Conservation (phyloP, 2,888 invertebrate species). For the Pseudococcus longispinus region DNA sequence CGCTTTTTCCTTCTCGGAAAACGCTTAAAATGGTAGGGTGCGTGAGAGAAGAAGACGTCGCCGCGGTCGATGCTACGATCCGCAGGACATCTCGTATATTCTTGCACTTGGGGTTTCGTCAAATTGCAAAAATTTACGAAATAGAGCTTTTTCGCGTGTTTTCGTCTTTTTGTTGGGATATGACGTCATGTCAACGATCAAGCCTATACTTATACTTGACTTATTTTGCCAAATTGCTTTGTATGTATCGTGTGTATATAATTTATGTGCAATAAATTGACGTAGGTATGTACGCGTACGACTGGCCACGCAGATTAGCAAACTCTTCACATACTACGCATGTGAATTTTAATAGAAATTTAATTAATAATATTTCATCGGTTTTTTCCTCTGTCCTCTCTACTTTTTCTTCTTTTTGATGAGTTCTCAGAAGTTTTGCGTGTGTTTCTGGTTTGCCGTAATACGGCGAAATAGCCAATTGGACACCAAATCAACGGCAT, state of each 20-base stretch:
- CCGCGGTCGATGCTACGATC: not conserved
- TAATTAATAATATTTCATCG: not conserved
- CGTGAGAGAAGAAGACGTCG: not conserved
- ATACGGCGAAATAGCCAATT: too few relatives aligned
- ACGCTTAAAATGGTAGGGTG: not conserved
- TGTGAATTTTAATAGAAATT: not conserved
- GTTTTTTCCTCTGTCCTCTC: not conserved
- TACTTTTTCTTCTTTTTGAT: not conserved
- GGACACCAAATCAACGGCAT: not conserved
- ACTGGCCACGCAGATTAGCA: too few relatives aligned
- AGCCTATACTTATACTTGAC: not conserved
- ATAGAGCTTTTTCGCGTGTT: not conserved
- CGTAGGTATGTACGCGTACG: not conserved
- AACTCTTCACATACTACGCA: not conserved
- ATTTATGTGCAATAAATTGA: not conserved
- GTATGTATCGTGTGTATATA: too few relatives aligned
- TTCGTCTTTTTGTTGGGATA: not conserved
- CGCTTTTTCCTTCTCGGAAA: not conserved
- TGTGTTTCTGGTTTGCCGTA: not conserved
- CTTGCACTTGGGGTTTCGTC: not conserved
- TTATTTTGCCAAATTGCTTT: not conserved
- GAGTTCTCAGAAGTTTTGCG: not conserved
- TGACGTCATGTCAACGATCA: not conserved
- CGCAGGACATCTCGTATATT: not conserved
- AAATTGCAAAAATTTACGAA: conserved; percentile 27